Conservation (phyloP, 2,113 vertebrate species). For the Lophochroa leadbeateri region DNA sequence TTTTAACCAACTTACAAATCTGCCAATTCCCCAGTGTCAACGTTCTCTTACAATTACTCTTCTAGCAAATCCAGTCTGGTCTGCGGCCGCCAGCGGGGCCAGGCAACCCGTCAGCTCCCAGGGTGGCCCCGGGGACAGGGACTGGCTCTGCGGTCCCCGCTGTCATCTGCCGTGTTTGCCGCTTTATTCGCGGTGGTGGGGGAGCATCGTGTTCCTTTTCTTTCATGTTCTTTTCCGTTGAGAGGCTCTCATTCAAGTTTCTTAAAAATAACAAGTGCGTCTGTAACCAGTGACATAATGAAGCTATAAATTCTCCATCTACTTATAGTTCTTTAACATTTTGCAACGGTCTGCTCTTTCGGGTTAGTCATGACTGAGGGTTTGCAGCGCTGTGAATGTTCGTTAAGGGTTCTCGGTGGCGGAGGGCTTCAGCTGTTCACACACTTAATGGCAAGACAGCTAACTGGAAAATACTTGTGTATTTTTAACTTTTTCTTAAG, state of each 20-base stretch:
- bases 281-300: constrained; percentile 43
- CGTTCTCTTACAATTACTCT: too few relatives aligned
- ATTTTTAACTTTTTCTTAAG: neutral
- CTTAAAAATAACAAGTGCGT: constrained; percentile 50
- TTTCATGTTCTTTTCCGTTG: neutral
- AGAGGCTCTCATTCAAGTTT: constrained; percentile 57
- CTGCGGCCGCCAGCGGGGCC: neutral
- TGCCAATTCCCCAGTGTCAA: too few relatives aligned
- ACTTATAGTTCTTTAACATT: constrained; percentile 47
- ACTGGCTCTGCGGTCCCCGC: neutral
- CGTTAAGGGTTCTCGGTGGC: neutral
- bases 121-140: neutral
- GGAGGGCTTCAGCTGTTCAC: neutral
- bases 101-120: neutral
- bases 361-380: constrained; percentile 45
- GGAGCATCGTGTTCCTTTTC: neutral
- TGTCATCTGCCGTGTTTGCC: neutral
- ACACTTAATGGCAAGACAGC: neutral
- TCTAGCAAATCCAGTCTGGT: too few relatives aligned
- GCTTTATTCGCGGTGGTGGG: neutral
- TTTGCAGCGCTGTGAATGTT: neutral
- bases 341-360: constrained; percentile 8
- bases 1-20: too few relatives aligned
- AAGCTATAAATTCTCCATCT: constrained; percentile 42
- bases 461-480: neutral